These are phyloP conservation scores for Drosophila mimetica DNA, from an alignment of 2,888 invertebrate genomes.

Conservation along the genomic window DNA sequence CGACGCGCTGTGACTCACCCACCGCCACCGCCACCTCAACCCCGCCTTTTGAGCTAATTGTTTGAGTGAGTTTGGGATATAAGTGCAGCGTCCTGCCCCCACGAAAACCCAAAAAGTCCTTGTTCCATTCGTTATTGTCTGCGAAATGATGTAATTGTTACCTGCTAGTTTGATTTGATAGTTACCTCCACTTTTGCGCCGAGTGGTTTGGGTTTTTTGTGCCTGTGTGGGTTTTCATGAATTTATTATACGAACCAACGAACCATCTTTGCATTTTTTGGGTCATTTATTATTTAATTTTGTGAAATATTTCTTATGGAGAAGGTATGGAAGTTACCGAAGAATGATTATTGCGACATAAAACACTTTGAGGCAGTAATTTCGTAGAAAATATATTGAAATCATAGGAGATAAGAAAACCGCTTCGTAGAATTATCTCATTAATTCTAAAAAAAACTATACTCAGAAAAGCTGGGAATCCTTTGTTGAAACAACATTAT, in stretches of 20 bases:
- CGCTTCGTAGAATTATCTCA: not conserved
- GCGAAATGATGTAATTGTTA: slow-evolving; percentile 62
- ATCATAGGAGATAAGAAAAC: not conserved
- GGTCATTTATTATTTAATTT: no score
- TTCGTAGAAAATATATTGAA: not conserved
- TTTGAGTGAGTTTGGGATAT: slow-evolving; percentile 55
- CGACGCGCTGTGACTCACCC: slow-evolving; percentile 27
- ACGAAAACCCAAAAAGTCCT: slow-evolving; percentile 6
- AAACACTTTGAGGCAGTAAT: not conserved
- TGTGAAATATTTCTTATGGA: no score
- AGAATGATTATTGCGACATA: no score
- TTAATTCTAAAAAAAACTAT: not conserved
- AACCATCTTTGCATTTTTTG: no score
- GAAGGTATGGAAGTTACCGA: no score
- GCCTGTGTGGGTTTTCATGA: not conserved
- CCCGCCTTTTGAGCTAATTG: slow-evolving; percentile 59
- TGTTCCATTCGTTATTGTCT: slow-evolving; percentile 45
- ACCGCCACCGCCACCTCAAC: slow-evolving; percentile 2
- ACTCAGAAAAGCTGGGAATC: not conserved
- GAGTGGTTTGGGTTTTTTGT: slow-evolving; percentile 11
- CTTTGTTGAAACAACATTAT: not conserved
- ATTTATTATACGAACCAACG: not conserved
- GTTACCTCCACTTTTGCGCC: slow-evolving; percentile 25
- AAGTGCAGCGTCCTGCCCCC: slow-evolving; percentile 16
- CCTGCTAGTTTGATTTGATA: slow-evolving; percentile 26